Percentiles rank a stretch among this genome's conserved stretches.
These are phyloP conservation scores for Drosophila nikananu DNA, from an alignment of 1,140 invertebrate genomes.

Conservation along the genomic window DNA sequence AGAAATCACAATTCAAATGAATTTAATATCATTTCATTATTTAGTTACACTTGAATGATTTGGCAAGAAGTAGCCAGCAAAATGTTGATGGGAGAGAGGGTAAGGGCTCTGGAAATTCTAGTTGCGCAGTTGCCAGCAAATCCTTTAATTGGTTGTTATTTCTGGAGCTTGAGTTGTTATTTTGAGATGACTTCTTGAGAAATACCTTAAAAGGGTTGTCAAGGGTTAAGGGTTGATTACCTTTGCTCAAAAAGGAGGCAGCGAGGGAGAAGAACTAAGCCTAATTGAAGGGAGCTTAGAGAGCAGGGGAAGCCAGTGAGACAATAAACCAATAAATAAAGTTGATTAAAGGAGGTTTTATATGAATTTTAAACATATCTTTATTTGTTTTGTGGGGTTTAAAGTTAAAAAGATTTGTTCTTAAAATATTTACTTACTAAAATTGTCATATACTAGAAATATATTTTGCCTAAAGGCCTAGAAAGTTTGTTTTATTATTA, in stretches of 20 bases:
- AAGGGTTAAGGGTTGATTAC: constrained; percentile 50
- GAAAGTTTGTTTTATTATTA: too few species aligned
- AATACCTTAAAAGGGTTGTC: constrained; percentile 66
- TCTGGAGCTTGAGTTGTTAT: constrained; percentile 9
- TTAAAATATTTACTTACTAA: too few species aligned
- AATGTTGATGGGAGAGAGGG: not conserved
- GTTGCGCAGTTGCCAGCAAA: constrained; percentile 49
- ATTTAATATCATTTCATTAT: constrained; percentile 85
- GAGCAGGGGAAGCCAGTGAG: constrained; percentile 37
- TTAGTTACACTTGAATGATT: constrained; percentile 84
- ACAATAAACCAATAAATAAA: constrained; percentile 43
- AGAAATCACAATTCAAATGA: constrained; percentile 85
- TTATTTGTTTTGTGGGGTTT: not conserved
- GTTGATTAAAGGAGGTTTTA: not conserved
- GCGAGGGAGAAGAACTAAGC: constrained; percentile 25
- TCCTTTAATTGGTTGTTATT: constrained; percentile 80
- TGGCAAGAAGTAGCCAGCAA: constrained; percentile 74
- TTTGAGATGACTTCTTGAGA: constrained; percentile 44
- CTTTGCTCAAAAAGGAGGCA: not conserved
- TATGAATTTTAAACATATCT: not conserved
- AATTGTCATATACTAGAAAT: too few species aligned
- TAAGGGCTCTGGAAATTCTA: constrained; percentile 32
- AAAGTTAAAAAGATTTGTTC: not conserved
- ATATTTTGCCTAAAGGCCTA: too few species aligned
- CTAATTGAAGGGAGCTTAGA: constrained; percentile 34